Conservation (phyloP, 2,888 invertebrate species). For the Helicoverpa assulta region DNA sequence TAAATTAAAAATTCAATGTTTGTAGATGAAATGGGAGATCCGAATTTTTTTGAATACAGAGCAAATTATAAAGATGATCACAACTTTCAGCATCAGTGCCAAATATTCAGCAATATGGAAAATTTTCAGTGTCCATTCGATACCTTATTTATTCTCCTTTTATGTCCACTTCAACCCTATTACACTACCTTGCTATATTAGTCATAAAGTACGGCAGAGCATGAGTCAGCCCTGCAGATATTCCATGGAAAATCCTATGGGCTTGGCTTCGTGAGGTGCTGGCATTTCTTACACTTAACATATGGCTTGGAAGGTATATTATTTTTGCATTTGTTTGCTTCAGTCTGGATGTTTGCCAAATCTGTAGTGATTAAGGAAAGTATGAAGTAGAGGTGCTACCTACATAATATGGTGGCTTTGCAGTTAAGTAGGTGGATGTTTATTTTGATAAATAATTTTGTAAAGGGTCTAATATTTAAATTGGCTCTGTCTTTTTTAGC, state of each 20-base stretch:
- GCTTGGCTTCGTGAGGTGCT: background rate
- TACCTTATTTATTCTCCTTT: background rate
- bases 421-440: background rate
- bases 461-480: too few species aligned
- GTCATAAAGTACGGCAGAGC: slow-evolving; percentile 27
- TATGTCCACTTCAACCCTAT: slow-evolving; percentile 6
- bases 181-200: background rate
- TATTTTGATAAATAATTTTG: too few species aligned
- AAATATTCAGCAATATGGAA: background rate
- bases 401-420: background rate
- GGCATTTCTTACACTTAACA: slow-evolving; percentile 18
- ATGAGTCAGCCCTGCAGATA: slow-evolving; percentile 38
- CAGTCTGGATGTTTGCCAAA: slow-evolving; percentile 23
- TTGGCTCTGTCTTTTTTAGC: too few species aligned
- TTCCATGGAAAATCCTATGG: slow-evolving; percentile 29
- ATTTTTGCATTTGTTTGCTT: slow-evolving; percentile 11
- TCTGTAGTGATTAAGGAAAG: slow-evolving; percentile 11
- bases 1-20: too few species aligned
- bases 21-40: too few species aligned
- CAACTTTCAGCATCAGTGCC: background rate
- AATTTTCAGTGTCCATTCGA: background rate
- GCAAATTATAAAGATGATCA: background rate
- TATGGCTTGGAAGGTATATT: slow-evolving; percentile 1
- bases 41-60: too few species aligned
- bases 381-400: background rate